Evolutionary conservation across 35 echinoderm and acorn worm species (phyloP), one percentile per base, ranked within the genome.

Genomic region (Eucidaris tribuloides): DNA sequence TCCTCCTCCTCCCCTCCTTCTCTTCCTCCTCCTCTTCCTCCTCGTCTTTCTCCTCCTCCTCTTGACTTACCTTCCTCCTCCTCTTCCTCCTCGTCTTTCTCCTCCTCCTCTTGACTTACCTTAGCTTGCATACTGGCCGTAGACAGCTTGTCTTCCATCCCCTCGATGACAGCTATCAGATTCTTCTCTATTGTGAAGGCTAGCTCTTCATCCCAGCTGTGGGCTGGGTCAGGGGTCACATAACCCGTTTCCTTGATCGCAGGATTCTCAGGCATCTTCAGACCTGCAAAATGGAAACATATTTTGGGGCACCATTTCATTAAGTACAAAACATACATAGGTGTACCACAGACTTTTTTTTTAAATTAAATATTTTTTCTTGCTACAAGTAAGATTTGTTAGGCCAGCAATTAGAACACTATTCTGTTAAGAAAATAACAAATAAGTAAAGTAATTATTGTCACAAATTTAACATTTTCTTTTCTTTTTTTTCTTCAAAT

Each of bases 121-220:
- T 97, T 97, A 55, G 71, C 63, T 77, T 97, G 94, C 94, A 99
- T 99, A 78, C 87, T 92, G 30, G 89, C 86, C 28, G 76, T 81
- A 79, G 62, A 90, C 11, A 99, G 83, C 35, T 93, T 93, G 45
- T 99, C 96, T 60, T 99, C 96, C 87, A 99, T 85, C 3, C 64
- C 62, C 78, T 99, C 96, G 34, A 99, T 86, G 19, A 45, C 76
- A 35, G 90, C 78, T 7, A 99, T 63, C 17, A 93, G 52, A 18
- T 88, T 81, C 23, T 71, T 86, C 46, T 93, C 80, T 56, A 86
- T 79, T 34, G 64, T 65, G 52, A 93, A 93, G 15, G 79, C 49
- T 0, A 92, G 72, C 18, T 99, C 87, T 72, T 87, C 34, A 72
- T 70, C 59, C 84, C 79, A 40, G 38, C 66, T 22, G 29, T 89